phyloP scores from a whole-genome alignment of 2,888 invertebrate genomes.

The Apocheima hispidaria region DNA sequence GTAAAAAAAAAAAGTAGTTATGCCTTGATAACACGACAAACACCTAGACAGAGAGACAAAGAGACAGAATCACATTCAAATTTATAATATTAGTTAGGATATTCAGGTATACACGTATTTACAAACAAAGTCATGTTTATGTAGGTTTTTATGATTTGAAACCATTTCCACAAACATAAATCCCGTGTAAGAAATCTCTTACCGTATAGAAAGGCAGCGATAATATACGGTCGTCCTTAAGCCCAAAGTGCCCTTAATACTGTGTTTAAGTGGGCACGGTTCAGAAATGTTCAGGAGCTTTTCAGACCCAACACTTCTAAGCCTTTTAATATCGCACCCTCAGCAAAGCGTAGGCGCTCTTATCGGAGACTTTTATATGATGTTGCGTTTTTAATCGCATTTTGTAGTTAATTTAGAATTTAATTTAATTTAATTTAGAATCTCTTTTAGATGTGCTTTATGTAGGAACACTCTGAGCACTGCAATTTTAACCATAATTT shows the following conservation, averaged over 20 bases:
- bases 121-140: background rate
- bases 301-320: slow-evolving; percentile 83
- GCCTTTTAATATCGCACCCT: slow-evolving; percentile 84
- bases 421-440: too few relatives aligned
- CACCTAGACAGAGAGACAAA: too few relatives aligned
- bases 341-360: slow-evolving; percentile 62
- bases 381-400: slow-evolving; percentile 75
- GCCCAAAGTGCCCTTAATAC: slow-evolving; percentile 83
- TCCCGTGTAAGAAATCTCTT: slow-evolving; percentile 50
- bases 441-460: slow-evolving; percentile 12
- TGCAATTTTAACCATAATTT: too few relatives aligned
- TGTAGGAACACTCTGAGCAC: background rate
- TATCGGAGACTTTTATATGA: slow-evolving; percentile 65
- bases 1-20: too few relatives aligned
- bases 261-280: slow-evolving; percentile 83
- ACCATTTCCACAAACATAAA: slow-evolving; percentile 29
- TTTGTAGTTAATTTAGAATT: slow-evolving; percentile 61
- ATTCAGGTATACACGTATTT: too few relatives aligned
- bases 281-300: slow-evolving; percentile 81
- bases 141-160: slow-evolving; percentile 1
- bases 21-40: too few relatives aligned
- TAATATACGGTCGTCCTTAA: slow-evolving; percentile 79
- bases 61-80: too few relatives aligned
- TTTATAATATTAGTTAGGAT: too few relatives aligned
- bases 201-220: slow-evolving; percentile 66